A percentile compares a stretch with the other conserved stretches of the same genome.
Conservation (phyloP, 2,797 vertebrate species). For the Hemibagrus guttatus region DNA sequence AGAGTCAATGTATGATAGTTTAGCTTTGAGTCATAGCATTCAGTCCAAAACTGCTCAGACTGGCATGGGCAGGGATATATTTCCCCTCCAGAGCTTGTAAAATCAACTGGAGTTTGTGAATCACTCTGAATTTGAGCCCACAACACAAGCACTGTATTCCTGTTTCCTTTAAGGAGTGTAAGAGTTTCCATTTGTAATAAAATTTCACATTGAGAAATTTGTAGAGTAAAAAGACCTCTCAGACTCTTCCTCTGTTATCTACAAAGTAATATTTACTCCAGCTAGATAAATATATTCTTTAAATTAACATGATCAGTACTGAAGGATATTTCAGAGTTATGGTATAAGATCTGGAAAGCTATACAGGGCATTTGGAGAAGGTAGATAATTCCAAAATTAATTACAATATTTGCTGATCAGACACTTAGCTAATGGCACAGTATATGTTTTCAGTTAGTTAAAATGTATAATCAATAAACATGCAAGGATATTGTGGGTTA, state of each 20-base stretch:
- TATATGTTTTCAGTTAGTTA: background rate
- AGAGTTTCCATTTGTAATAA: slow-evolving; percentile 43
- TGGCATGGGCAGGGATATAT: slow-evolving; percentile 37
- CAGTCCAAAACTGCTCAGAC: slow-evolving; percentile 4
- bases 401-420: background rate
- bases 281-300: background rate
- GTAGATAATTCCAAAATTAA: background rate
- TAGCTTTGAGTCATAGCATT: slow-evolving; percentile 28
- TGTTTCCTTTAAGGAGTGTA: slow-evolving; percentile 29
- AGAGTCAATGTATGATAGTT: slow-evolving; percentile 5
- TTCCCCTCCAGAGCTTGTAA: slow-evolving; percentile 49
- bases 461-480: background rate
- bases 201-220: slow-evolving; percentile 24
- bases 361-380: background rate
- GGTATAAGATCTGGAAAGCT: background rate
- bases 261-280: background rate
- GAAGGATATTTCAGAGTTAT: background rate
- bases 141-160: slow-evolving; percentile 39
- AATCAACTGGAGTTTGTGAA: slow-evolving; percentile 56
- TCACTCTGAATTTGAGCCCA: slow-evolving; percentile 46
- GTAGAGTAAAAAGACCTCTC: background rate
- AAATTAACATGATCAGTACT: background rate
- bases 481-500: background rate
- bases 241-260: background rate
- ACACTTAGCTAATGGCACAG: background rate